A percentile compares a stretch with the other conserved stretches of the same genome.
These are phyloP conservation scores for Drosophila planitibia DNA, from an alignment of 2,888 invertebrate genomes.

Conservation along the genomic window DNA sequence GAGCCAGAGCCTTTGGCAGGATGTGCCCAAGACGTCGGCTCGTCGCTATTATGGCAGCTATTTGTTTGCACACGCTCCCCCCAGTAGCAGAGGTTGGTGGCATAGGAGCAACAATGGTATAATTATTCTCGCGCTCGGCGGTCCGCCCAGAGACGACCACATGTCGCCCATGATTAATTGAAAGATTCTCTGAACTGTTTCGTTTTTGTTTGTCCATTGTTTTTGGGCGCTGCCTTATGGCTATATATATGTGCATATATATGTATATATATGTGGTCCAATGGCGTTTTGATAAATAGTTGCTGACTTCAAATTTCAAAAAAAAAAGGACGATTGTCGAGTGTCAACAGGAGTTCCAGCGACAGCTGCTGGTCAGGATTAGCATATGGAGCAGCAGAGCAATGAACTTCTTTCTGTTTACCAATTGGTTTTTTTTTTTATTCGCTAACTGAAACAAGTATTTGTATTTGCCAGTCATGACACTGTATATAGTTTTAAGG, in stretches of 20 bases:
- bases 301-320: constrained; percentile 52
- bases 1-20: constrained; percentile 15
- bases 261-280: constrained; percentile 3
- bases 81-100: constrained; percentile 9
- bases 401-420: constrained; percentile 26
- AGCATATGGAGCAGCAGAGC: constrained; percentile 42
- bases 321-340: constrained; percentile 48
- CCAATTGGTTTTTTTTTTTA: constrained; percentile 4
- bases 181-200: constrained; percentile 72
- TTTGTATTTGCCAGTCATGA: not conserved
- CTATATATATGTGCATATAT: not conserved
- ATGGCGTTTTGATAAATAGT: constrained; percentile 70
- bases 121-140: constrained; percentile 76
- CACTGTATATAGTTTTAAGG: not conserved
- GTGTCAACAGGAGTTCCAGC: constrained; percentile 45
- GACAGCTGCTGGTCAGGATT: constrained; percentile 47
- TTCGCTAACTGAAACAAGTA: not conserved
- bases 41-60: constrained; percentile 71
- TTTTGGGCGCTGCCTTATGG: constrained; percentile 33
- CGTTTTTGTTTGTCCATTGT: constrained; percentile 40
- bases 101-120: constrained; percentile 59
- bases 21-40: constrained; percentile 50
- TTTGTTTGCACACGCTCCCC: constrained; percentile 63
- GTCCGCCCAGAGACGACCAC: constrained; percentile 68
- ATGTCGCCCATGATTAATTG: constrained; percentile 79